Evolutionary conservation across 1,140 invertebrate genomes (phyloP).

Genomic region (Drosophila pseudoobscura): DNA sequence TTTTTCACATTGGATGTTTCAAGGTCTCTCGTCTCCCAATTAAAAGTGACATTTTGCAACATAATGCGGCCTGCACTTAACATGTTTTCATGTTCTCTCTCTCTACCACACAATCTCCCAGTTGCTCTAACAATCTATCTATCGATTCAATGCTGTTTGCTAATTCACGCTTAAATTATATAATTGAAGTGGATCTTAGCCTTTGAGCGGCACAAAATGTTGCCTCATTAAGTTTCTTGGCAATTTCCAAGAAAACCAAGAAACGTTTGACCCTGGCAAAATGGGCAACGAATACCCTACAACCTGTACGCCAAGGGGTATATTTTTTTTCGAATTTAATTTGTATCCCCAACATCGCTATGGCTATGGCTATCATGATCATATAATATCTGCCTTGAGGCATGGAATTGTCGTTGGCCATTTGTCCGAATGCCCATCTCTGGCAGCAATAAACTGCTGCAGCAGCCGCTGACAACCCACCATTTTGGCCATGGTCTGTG

Average conservation of each 20-base stretch:
- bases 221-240: slow-evolving; percentile 58
- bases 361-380: no score
- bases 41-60: slow-evolving; percentile 82
- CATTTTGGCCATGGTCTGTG: slow-evolving; percentile 58
- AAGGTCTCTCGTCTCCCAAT: slow-evolving; percentile 80
- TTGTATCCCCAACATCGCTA: no score
- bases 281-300: neutral
- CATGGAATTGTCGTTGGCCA: slow-evolving; percentile 46
- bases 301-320: no score
- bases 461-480: slow-evolving; percentile 57
- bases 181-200: slow-evolving; percentile 72
- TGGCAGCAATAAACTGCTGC: slow-evolving; percentile 55
- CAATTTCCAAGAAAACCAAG: slow-evolving; percentile 55
- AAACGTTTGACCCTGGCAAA: slow-evolving; percentile 33
- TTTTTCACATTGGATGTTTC: slow-evolving; percentile 80
- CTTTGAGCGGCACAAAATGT: slow-evolving; percentile 54
- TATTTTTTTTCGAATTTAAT: no score
- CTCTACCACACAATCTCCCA: slow-evolving; percentile 23
- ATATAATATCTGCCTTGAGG: slow-evolving; percentile 30
- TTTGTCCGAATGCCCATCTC: slow-evolving; percentile 46
- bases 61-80: slow-evolving; percentile 79
- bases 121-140: slow-evolving; percentile 15
- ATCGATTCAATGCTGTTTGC: slow-evolving; percentile 19
- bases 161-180: slow-evolving; percentile 79
- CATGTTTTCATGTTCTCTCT: slow-evolving; percentile 70